Evolutionary conservation across 2,113 vertebrate species (phyloP), one percentile per base, ranked within the genome.

Genomic region (Butastur rufipennis): DNA sequence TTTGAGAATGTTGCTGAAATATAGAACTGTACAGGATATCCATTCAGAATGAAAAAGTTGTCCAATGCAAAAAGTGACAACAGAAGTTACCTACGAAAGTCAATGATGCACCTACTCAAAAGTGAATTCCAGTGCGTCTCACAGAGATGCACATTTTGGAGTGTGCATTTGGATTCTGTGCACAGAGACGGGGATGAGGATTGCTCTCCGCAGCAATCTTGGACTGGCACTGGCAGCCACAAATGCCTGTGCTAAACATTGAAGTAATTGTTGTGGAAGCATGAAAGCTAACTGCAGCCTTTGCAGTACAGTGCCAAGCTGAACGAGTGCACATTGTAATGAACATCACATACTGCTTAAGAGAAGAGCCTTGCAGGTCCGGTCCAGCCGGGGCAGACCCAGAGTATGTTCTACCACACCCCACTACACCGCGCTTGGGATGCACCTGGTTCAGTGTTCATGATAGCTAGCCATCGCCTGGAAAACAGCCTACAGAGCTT

Each of bases 271-370:
- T 7, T 5, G 0, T 10, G 22, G 12, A 65, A 66, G 31, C 13
- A 9, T 4, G 43, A 63, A 40, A 38, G 21, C 21, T 6, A 36
- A 42, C 38, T 19, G 40, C 43, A 38, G 62, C 25, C 34, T 58
- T 38, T 6, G 42, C 23, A 25, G 43, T 2, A 7, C 14, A 7
- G n/a, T 17, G 31, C 43, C 23, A n/a, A 16, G 55, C 3, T 40
- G 50, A 59, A 40, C 0, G 1, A 34, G 22, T 2, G 9, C 11
- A 16, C 4, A 0, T 20, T 26, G 16, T 6, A 5, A 6, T 27
- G 38, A 73, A 32, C 40, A 22, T 27, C 55, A 50, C 32, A 40
- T 4, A 2, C 32, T 31, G 40, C 23, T 55, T 48, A 45, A 43
- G 18, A 66, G 56, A 75, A 77, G 42, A 43, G 52, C 32, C 16